These are phyloP conservation scores for Clepsis dumicolana DNA, from an alignment of 2,888 invertebrate species.

Conservation along the genomic window DNA sequence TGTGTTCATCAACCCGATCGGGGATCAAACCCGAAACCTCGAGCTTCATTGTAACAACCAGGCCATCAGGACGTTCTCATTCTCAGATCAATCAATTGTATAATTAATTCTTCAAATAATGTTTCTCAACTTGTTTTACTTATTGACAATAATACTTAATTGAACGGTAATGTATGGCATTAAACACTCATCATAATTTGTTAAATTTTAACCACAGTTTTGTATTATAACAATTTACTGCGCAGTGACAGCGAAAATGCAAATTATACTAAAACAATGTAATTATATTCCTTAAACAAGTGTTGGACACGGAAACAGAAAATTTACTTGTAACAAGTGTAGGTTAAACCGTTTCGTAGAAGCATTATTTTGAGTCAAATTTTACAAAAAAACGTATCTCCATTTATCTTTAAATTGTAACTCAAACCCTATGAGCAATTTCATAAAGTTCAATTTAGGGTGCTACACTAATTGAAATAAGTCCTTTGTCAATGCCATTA, in stretches of 20 bases:
- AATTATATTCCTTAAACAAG: constrained; percentile 18
- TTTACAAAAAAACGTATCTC: not conserved
- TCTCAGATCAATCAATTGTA: too few species aligned
- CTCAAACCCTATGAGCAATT: not conserved
- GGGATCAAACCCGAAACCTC: too few species aligned
- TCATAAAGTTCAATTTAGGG: not conserved
- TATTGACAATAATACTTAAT: too few species aligned
- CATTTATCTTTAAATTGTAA: not conserved
- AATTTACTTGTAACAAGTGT: constrained; percentile 27
- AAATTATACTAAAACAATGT: not conserved
- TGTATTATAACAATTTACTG: too few species aligned
- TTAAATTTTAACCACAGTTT: too few species aligned
- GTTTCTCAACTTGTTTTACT: too few species aligned
- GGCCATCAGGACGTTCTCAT: too few species aligned
- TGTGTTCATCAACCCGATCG: too few species aligned
- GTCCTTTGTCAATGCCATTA: not conserved
- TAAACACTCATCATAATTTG: too few species aligned
- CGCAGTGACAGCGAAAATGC: not conserved
- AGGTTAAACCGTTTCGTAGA: constrained; percentile 39
- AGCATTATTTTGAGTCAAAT: not conserved
- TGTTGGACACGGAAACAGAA: constrained; percentile 21
- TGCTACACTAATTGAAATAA: not conserved
- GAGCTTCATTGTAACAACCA: too few species aligned
- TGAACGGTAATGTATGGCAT: too few species aligned
- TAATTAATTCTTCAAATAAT: too few species aligned